Evolutionary conservation across 2,113 vertebrate genomes (phyloP).

Genomic region (Engystomops pustulosus): DNA sequence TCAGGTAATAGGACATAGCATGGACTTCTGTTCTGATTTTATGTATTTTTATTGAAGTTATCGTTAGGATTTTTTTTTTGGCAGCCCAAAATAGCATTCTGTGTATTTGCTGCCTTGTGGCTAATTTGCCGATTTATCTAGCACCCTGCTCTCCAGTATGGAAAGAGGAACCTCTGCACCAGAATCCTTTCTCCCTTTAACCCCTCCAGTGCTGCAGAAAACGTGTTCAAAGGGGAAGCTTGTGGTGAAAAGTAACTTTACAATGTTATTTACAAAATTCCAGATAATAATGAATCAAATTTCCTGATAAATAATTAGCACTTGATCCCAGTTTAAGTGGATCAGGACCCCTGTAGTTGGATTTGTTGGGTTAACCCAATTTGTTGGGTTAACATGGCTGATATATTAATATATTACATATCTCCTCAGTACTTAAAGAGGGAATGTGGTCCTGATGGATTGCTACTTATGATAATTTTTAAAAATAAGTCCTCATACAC

Average conservation of each 20-base stretch:
- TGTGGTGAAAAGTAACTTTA: slow-evolving; percentile 4
- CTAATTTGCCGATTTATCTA: neutral
- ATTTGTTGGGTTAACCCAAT: too few species aligned
- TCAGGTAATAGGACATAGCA: neutral
- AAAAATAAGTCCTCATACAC: too few species aligned
- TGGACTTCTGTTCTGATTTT: neutral
- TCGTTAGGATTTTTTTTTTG: neutral
- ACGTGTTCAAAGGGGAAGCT: neutral
- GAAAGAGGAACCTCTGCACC: slow-evolving; percentile 21
- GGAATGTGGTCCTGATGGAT: too few species aligned
- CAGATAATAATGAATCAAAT: slow-evolving; percentile 4
- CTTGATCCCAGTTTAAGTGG: neutral
- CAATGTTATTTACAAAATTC: neutral
- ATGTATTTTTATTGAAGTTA: neutral
- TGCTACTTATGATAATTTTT: too few species aligned
- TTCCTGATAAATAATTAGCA: neutral
- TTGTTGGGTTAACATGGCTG: too few species aligned
- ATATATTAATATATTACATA: too few species aligned
- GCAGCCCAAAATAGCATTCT: neutral
- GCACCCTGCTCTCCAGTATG: neutral
- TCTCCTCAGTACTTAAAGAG: too few species aligned
- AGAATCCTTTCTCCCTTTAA: slow-evolving; percentile 21
- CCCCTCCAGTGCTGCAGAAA: neutral
- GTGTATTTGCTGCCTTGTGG: neutral
- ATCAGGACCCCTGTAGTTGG: neutral